These are phyloP conservation scores for Leptatherina wallacei DNA, from an alignment of 2,797 vertebrate genomes.

Conservation along the genomic window DNA sequence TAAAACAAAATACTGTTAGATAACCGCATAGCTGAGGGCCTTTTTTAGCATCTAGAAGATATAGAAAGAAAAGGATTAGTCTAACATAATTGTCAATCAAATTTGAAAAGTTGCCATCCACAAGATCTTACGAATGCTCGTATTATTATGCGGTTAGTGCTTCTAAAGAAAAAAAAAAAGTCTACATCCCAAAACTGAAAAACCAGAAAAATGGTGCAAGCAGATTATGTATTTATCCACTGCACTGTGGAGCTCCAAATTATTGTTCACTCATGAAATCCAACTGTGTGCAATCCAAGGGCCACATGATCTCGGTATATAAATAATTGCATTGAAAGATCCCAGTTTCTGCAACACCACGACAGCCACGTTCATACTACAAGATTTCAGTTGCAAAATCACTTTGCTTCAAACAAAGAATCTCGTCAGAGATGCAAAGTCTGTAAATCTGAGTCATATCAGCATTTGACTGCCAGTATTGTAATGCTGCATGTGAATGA, in stretches of 20 bases:
- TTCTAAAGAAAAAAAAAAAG: not conserved
- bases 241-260: not conserved
- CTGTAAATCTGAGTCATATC: not conserved
- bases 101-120: not conserved
- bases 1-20: not conserved
- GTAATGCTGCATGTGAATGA: not conserved
- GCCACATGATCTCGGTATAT: not conserved
- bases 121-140: not conserved
- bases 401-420: not conserved
- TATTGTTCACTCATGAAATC: not conserved
- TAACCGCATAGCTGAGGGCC: slow-evolving; percentile 9
- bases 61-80: not conserved
- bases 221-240: not conserved
- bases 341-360: not conserved
- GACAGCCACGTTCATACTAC: not conserved
- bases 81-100: not conserved
- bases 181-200: not conserved
- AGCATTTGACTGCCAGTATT: not conserved
- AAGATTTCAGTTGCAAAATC: not conserved
- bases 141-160: too few species aligned
- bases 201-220: not conserved
- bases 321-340: not conserved
- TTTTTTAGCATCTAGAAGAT: not conserved
- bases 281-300: not conserved
- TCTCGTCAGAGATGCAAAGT: too few species aligned